These are phyloP conservation scores for Macrobrachium rosenbergii DNA, from an alignment of 1,140 invertebrate genomes.

Conservation along the genomic window DNA sequence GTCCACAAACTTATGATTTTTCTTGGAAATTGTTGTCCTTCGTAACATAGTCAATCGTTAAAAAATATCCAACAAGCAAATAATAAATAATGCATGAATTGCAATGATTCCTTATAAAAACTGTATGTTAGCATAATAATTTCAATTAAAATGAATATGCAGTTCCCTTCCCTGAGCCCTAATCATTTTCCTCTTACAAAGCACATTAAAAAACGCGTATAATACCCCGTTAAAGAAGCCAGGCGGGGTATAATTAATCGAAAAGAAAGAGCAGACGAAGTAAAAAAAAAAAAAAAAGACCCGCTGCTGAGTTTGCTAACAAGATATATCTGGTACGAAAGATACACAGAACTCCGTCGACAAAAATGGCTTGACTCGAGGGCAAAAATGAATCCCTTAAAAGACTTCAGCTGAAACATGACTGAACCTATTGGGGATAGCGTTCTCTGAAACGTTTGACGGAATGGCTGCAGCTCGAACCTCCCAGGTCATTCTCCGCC, in stretches of 20 bases:
- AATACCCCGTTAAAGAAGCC: too few species aligned
- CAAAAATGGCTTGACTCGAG: slow-evolving; percentile 12
- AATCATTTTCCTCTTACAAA: too few species aligned
- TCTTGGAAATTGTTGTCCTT: too few species aligned
- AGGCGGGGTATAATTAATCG: background rate
- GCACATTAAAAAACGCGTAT: too few species aligned
- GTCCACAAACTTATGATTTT: too few species aligned
- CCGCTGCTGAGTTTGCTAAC: slow-evolving; percentile 9
- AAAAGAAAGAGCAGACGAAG: background rate
- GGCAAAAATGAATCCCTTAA: background rate
- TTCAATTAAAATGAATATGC: too few species aligned
- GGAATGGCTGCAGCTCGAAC: slow-evolving; percentile 3
- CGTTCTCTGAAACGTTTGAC: slow-evolving; percentile 41
- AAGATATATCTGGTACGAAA: slow-evolving; percentile 25
- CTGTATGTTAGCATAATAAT: too few species aligned
- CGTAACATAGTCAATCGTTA: too few species aligned
- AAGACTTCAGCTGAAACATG: slow-evolving; percentile 26
- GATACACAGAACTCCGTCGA: slow-evolving; percentile 24
- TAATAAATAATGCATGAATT: too few species aligned
- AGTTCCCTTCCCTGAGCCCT: too few species aligned
- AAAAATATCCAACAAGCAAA: too few species aligned
- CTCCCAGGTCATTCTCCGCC: background rate
- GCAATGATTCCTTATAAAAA: too few species aligned
- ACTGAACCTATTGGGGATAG: slow-evolving; percentile 33
- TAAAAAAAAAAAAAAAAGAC: background rate